phyloP scores from a whole-genome alignment of 1,140 invertebrate genomes.

The Drosophila pachea region DNA sequence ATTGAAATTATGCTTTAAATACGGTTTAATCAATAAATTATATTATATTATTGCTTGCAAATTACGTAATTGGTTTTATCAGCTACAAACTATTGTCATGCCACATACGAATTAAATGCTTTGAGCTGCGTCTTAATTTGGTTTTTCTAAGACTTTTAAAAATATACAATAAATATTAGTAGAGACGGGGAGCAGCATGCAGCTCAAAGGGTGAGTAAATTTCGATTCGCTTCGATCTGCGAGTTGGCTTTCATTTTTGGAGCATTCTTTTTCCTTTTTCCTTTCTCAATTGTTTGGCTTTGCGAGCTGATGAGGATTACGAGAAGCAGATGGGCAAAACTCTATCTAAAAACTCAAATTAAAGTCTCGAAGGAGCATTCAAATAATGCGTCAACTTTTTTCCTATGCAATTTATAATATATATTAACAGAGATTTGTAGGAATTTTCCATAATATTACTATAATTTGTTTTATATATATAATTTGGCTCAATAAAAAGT shows the following conservation, averaged over 20 bases:
- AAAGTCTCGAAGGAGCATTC: too few relatives aligned
- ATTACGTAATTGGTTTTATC: constrained; percentile 30
- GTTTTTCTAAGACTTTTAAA: constrained; percentile 40
- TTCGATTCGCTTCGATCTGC: constrained; percentile 10
- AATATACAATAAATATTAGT: constrained; percentile 76
- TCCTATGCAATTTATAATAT: too few relatives aligned
- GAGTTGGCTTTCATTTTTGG: too few relatives aligned
- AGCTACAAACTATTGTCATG: constrained; percentile 25
- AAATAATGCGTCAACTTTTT: too few relatives aligned
- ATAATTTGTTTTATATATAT: too few relatives aligned
- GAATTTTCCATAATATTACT: too few relatives aligned
- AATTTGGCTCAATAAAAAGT: too few relatives aligned
- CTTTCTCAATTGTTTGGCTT: too few relatives aligned
- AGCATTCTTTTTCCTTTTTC: background rate
- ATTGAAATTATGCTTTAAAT: constrained; percentile 50
- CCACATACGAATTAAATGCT: constrained; percentile 39
- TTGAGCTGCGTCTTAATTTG: constrained; percentile 67
- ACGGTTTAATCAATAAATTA: constrained; percentile 27
- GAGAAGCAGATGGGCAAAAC: too few relatives aligned
- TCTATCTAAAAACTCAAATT: too few relatives aligned
- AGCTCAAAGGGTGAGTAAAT: constrained; percentile 59
- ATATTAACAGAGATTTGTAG: too few relatives aligned
- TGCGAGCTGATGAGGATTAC: too few relatives aligned
- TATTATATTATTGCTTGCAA: constrained; percentile 25
- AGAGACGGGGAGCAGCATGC: constrained; percentile 34